Evolutionary conservation across 2,113 vertebrate species (phyloP).

Genomic region (Istiophorus platypterus): DNA sequence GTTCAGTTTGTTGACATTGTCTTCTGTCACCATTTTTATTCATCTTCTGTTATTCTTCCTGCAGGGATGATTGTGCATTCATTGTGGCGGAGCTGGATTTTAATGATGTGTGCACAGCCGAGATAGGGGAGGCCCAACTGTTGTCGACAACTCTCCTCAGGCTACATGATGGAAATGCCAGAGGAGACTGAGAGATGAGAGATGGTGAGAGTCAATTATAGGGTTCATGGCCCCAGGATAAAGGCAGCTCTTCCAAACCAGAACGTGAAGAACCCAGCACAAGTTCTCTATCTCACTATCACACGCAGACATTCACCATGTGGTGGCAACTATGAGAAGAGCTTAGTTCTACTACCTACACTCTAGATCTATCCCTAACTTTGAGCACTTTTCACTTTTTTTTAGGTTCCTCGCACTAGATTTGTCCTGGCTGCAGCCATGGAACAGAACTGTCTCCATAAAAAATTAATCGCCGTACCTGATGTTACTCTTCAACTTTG

Average conservation of each 20-base stretch:
- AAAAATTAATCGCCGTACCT: too few relatives aligned
- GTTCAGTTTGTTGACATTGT: background rate
- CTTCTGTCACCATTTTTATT: conserved; percentile 12
- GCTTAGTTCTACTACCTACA: too few relatives aligned
- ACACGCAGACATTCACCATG: background rate
- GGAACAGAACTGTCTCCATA: too few relatives aligned
- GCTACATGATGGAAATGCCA: background rate
- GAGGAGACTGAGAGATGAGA: background rate
- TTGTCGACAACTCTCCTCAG: background rate
- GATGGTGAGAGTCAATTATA: background rate
- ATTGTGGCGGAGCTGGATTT: background rate
- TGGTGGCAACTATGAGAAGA: background rate
- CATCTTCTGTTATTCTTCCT: conserved; percentile 8
- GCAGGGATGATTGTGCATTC: background rate
- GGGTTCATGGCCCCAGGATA: background rate
- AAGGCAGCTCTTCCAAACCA: background rate
- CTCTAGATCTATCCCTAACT: too few relatives aligned
- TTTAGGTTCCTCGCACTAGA: too few relatives aligned
- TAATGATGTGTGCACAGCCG: conserved; percentile 1
- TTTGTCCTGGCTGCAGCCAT: too few relatives aligned
- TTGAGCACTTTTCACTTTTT: too few relatives aligned
- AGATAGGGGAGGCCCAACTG: background rate
- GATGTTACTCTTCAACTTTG: too few relatives aligned
- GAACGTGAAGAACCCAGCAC: background rate
- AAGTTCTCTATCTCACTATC: background rate